Conservation (phyloP, 2,888 invertebrate genomes). For the Caenorhabditis panamensis region DNA sequence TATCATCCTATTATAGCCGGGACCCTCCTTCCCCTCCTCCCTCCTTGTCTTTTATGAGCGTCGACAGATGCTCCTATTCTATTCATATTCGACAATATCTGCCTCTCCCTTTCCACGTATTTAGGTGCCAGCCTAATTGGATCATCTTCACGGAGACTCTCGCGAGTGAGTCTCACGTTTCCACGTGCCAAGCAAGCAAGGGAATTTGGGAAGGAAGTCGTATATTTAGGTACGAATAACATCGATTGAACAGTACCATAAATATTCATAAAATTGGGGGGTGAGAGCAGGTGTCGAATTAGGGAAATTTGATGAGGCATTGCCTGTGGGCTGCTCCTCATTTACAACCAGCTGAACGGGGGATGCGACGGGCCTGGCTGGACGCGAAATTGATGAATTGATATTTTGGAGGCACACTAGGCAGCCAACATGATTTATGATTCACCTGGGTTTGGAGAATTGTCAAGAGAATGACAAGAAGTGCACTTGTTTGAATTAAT, state of each 20-base stretch:
- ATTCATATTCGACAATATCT: slow-evolving; percentile 58
- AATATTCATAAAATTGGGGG: slow-evolving; percentile 53
- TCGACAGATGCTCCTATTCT: slow-evolving; percentile 61
- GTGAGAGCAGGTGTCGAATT: slow-evolving; percentile 62
- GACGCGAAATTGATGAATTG: slow-evolving; percentile 64
- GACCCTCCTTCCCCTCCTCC: slow-evolving; percentile 12
- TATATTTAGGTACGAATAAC: not conserved
- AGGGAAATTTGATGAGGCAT: slow-evolving; percentile 58
- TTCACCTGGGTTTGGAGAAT: slow-evolving; percentile 44
- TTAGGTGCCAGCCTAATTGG: slow-evolving; percentile 53
- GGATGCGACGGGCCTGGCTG: slow-evolving; percentile 8
- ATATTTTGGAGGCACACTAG: slow-evolving; percentile 38
- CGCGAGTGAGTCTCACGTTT: slow-evolving; percentile 28
- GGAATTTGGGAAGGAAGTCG: not conserved
- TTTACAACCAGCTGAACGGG: slow-evolving; percentile 46
- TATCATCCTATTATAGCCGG: slow-evolving; percentile 56
- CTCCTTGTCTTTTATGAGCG: slow-evolving; percentile 48
- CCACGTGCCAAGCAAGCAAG: slow-evolving; percentile 15
- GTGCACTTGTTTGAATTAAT: slow-evolving; percentile 22
- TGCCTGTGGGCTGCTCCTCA: slow-evolving; percentile 31
- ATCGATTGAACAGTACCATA: slow-evolving; percentile 28
- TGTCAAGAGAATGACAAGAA: slow-evolving; percentile 23
- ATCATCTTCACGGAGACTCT: slow-evolving; percentile 37
- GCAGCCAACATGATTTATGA: slow-evolving; percentile 56
- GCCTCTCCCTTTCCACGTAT: slow-evolving; percentile 29